Evolutionary conservation across 1,140 invertebrate genomes (phyloP).

Genomic region (Microplitis demolitor): DNA sequence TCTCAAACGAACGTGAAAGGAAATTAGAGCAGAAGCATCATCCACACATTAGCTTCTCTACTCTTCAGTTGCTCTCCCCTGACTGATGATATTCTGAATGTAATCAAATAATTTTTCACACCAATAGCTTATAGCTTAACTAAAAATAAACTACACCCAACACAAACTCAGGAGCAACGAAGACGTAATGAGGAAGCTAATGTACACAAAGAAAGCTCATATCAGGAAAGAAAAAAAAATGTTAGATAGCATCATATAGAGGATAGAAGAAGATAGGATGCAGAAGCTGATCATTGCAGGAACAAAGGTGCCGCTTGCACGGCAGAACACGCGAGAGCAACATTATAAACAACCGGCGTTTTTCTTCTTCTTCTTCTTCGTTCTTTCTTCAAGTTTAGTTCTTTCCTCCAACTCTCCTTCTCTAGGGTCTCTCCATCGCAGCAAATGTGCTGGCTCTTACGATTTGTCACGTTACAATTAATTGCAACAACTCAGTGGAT

Average conservation of each 20-base stretch:
- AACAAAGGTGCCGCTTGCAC: constrained; percentile 31
- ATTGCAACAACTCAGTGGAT: constrained; percentile 46
- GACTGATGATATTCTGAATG: too few relatives aligned
- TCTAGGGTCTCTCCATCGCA: constrained; percentile 14
- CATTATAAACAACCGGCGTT: constrained; percentile 28
- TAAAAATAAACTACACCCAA: not conserved
- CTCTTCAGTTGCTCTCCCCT: too few relatives aligned
- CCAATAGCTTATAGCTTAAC: not conserved
- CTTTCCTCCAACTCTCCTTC: too few relatives aligned
- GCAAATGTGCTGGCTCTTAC: constrained; percentile 34
- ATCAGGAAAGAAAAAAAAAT: not conserved
- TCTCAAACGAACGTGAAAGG: too few relatives aligned
- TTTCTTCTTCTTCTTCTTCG: constrained; percentile 16
- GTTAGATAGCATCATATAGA: not conserved
- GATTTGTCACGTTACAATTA: constrained; percentile 53
- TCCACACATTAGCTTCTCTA: too few relatives aligned
- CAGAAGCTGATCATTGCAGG: constrained; percentile 19
- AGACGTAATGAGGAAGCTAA: not conserved
- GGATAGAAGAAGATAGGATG: constrained; percentile 11
- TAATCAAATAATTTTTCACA: constrained; percentile 1
- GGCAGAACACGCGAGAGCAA: constrained; percentile 28
- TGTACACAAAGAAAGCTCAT: not conserved
- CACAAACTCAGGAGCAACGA: not conserved
- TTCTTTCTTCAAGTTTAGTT: not conserved
- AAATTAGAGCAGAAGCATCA: too few relatives aligned